Evolutionary conservation across 2,797 vertebrate species (phyloP).

Genomic region (Sebastes nivosus): DNA sequence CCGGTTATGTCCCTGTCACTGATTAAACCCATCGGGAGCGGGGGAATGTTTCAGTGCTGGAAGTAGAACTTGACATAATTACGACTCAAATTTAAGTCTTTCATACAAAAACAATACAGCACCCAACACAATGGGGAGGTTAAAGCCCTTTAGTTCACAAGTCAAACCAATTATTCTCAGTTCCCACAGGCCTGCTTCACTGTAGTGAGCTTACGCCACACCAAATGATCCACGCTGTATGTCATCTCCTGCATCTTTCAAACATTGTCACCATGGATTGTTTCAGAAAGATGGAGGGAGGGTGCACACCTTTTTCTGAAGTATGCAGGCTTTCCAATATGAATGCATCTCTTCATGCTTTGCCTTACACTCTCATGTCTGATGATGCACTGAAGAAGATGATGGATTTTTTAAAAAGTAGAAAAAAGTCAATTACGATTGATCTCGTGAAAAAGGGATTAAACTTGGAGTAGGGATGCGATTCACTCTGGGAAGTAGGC

Average conservation of each 20-base stretch:
- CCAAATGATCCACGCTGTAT: not conserved
- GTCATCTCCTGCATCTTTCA: not conserved
- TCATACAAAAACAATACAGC: conserved; percentile 8
- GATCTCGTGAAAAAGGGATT: not conserved
- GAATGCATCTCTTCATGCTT: conserved; percentile 20
- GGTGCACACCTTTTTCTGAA: conserved; percentile 1
- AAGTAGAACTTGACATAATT: conserved; percentile 1
- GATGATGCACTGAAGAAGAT: not conserved
- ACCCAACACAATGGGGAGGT: not conserved
- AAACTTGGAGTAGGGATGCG: not conserved
- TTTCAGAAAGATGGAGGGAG: not conserved
- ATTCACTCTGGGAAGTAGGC: not conserved
- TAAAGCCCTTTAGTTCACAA: conserved; percentile 19
- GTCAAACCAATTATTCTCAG: conserved; percentile 2
- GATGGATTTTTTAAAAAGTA: not conserved
- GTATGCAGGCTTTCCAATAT: not conserved
- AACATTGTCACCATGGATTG: not conserved
- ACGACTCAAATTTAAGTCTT: not conserved
- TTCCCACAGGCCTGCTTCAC: not conserved
- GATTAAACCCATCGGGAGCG: not conserved
- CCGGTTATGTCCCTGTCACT: conserved; percentile 2
- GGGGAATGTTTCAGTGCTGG: conserved; percentile 1
- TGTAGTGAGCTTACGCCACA: not conserved
- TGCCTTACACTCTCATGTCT: not conserved
- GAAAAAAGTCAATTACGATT: not conserved